Conservation (phyloP, 2,797 vertebrate species). For the Hoplostethus atlanticus region DNA sequence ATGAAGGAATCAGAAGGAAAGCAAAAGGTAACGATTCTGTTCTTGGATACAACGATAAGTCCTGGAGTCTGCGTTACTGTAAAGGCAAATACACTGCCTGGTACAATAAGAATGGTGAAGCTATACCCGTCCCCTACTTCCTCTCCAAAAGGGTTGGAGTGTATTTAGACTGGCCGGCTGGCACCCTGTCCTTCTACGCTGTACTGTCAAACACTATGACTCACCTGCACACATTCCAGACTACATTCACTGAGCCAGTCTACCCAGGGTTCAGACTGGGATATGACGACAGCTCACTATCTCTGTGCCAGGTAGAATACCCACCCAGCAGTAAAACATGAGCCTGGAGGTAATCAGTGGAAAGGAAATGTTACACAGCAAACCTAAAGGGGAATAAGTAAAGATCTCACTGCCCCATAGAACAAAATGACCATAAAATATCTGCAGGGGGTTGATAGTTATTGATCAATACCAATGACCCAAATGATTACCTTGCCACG, state of each 20-base stretch:
- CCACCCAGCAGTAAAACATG: neutral
- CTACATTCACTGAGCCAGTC: constrained; percentile 28
- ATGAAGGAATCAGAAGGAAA: constrained; percentile 39
- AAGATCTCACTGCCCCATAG: too few relatives aligned
- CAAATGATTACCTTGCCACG: too few relatives aligned
- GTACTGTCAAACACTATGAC: constrained; percentile 34
- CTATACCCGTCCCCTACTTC: constrained; percentile 26
- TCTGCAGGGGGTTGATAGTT: too few relatives aligned
- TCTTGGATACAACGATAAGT: constrained; percentile 44
- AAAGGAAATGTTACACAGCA: neutral
- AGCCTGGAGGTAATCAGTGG: neutral
- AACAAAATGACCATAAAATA: too few relatives aligned
- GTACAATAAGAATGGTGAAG: neutral
- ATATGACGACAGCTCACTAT: neutral
- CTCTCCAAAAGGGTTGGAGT: constrained; percentile 32
- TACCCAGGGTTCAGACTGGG: constrained; percentile 49
- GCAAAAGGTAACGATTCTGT: constrained; percentile 13
- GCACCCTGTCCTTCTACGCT: constrained; percentile 40
- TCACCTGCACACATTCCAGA: constrained; percentile 44
- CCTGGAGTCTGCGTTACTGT: constrained; percentile 48
- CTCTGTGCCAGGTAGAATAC: constrained; percentile 1
- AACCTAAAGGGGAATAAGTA: neutral
- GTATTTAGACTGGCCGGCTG: constrained; percentile 49
- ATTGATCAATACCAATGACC: too few relatives aligned
- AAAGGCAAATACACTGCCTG: constrained; percentile 10